These are phyloP conservation scores for Tenualosa ilisha DNA, from an alignment of 2,797 vertebrate genomes.

Conservation along the genomic window DNA sequence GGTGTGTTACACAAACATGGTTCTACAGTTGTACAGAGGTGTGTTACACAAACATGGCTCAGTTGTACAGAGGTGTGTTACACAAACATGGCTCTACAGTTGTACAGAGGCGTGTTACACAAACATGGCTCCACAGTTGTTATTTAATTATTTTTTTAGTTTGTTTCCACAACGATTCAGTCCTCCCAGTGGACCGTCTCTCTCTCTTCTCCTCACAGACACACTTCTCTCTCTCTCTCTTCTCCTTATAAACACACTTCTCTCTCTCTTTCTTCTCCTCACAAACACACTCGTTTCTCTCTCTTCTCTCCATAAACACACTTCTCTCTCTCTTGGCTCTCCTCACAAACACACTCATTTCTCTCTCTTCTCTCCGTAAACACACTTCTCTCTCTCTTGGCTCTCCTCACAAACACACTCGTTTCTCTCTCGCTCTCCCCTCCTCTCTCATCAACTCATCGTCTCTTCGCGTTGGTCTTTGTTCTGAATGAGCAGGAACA, in stretches of 20 bases:
- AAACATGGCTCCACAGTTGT: background rate
- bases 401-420: background rate
- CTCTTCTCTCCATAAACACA: no score
- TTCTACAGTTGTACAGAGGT: no score
- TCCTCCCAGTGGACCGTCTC: background rate
- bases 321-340: background rate
- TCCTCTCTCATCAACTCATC: background rate
- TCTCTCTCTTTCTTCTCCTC: background rate
- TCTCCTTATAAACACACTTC: no score
- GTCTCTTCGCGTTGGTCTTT: background rate
- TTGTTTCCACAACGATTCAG: background rate
- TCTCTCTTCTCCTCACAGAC: background rate
- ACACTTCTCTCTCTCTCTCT: no score
- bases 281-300: no score
- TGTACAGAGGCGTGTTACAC: background rate
- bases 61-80: no score
- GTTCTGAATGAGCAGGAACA: background rate
- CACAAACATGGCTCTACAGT: no score
- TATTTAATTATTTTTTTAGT: background rate
- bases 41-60: no score
- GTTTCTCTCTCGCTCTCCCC: background rate
- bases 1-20: no score
- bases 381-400: background rate
- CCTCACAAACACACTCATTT: background rate
- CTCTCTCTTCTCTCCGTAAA: background rate